Evolutionary conservation across 2,888 invertebrate genomes (phyloP).

Genomic region (Aporophyla nigra): DNA sequence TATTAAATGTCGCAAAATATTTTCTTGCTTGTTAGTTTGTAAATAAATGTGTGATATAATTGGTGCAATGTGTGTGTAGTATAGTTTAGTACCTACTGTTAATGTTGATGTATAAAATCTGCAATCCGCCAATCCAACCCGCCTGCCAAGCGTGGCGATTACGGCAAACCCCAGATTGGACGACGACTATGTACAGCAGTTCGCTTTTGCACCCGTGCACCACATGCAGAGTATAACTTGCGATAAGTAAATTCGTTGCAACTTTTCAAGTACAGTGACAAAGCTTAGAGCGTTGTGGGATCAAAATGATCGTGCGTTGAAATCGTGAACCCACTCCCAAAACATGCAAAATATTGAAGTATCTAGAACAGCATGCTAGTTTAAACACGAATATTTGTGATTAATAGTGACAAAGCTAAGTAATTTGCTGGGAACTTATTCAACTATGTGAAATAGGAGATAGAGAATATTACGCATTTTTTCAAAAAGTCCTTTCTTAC

Average conservation of each 20-base stretch:
- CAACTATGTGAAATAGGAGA: too few species aligned
- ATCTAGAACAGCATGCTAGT: background rate
- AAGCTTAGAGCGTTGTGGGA: background rate
- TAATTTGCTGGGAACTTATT: constrained; percentile 8
- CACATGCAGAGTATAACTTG: too few species aligned
- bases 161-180: too few species aligned
- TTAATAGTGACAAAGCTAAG: constrained; percentile 7
- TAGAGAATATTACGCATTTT: background rate
- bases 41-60: too few species aligned
- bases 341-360: constrained; percentile 8
- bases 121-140: too few species aligned
- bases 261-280: background rate
- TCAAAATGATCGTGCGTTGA: constrained; percentile 22
- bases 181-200: too few species aligned
- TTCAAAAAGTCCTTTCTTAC: background rate
- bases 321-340: constrained; percentile 33
- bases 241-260: too few species aligned
- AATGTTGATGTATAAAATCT: too few species aligned
- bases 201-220: too few species aligned
- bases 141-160: too few species aligned
- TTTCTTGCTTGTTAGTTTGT: background rate
- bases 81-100: too few species aligned
- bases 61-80: too few species aligned
- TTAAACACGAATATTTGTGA: constrained; percentile 7
- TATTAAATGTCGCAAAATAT: constrained; percentile 26